A percentile compares a stretch with the other conserved stretches of the same genome.
Evolutionary conservation across 2,888 invertebrate genomes (phyloP).

Genomic region (Odontocolon sp.): DNA sequence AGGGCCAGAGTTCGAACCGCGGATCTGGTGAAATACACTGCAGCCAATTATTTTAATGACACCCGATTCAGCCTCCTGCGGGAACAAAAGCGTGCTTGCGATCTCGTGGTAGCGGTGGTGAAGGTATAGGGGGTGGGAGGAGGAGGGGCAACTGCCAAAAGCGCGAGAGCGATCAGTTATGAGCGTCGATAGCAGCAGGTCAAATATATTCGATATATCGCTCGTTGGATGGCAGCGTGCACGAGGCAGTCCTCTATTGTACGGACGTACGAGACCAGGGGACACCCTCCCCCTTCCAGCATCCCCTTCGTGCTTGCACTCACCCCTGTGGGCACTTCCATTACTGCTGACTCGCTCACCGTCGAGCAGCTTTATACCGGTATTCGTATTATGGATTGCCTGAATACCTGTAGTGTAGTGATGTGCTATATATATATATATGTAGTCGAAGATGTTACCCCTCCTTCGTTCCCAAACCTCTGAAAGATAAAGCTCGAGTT

Average conservation of each 20-base stretch:
- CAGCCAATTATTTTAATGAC: conserved; percentile 56
- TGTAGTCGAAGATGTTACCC: too few relatives aligned
- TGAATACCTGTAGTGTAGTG: too few relatives aligned
- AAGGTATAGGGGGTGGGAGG: background rate
- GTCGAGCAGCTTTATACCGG: too few relatives aligned
- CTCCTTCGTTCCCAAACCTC: too few relatives aligned
- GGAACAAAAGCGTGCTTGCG: conserved; percentile 24
- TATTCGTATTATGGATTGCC: too few relatives aligned
- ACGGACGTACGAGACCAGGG: conserved; percentile 21
- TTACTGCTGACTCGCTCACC: conserved; percentile 47
- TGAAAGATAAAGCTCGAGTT: too few relatives aligned
- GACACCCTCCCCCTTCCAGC: background rate
- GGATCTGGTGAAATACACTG: conserved; percentile 30
- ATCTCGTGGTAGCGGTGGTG: background rate
- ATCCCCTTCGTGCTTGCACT: background rate
- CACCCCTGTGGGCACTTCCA: conserved; percentile 15
- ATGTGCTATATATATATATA: too few relatives aligned
- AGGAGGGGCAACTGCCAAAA: conserved; percentile 26
- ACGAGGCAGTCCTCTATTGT: conserved; percentile 51
- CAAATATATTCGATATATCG: conserved; percentile 55
- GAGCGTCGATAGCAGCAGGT: conserved; percentile 56
- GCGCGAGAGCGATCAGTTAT: conserved; percentile 57
- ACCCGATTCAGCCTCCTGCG: conserved; percentile 11
- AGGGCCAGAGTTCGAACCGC: background rate
- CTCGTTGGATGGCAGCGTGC: conserved; percentile 30